Evolutionary conservation across 2,888 invertebrate genomes (phyloP).

Genomic region (Steromphala cineraria): DNA sequence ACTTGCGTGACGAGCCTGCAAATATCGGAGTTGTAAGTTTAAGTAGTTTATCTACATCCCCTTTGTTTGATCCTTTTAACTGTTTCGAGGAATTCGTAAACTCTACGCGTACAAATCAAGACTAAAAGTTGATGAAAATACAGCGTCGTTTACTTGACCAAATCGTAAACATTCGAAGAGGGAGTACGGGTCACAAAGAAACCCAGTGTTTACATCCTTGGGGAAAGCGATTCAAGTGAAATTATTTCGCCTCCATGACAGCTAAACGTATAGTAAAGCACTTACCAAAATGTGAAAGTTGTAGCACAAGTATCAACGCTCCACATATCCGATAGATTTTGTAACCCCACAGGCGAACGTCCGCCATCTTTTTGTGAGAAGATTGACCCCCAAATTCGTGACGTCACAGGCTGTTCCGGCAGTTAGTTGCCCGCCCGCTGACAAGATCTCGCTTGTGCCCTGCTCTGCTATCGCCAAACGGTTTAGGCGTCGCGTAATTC

Average conservation of each 20-base stretch:
- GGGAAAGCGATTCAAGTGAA: not conserved
- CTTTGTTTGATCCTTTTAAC: too few species aligned
- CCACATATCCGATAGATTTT: constrained; percentile 17
- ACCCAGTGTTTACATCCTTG: not conserved
- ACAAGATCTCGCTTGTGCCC: not conserved
- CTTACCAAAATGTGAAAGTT: constrained; percentile 22
- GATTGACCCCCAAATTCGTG: constrained; percentile 36
- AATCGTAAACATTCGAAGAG: constrained; percentile 8
- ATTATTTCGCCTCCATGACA: not conserved
- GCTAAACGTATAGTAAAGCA: not conserved
- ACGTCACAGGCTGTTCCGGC: constrained; percentile 37
- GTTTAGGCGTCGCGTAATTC: not conserved
- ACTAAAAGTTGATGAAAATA: not conserved
- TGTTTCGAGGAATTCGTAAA: too few species aligned
- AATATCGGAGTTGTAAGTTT: too few species aligned
- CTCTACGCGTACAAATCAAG: too few species aligned
- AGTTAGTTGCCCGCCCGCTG: constrained; percentile 14
- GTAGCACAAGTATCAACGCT: constrained; percentile 19
- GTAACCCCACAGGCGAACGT: constrained; percentile 17
- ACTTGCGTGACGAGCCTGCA: too few species aligned
- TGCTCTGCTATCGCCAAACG: not conserved
- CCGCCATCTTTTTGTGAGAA: constrained; percentile 39
- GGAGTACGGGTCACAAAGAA: not conserved
- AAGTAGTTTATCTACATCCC: too few species aligned
- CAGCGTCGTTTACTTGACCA: not conserved